Evolutionary conservation across 64 coral and sea anemone species (phyloP).

Genomic region (Dendronephthya gigantea): DNA sequence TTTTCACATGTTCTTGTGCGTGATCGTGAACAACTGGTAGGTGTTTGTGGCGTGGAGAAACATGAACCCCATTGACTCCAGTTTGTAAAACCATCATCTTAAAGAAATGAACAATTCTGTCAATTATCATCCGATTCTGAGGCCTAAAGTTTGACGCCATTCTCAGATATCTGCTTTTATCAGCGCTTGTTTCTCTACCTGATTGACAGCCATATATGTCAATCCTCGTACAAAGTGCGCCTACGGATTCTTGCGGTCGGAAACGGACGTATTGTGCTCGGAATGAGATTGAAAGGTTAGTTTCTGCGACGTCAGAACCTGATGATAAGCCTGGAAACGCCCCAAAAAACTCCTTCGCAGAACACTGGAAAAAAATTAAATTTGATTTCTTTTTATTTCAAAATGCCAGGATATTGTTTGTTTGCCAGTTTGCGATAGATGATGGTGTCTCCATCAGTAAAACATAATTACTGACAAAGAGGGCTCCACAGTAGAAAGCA

Average conservation of each 20-base stretch:
- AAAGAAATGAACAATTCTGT: not conserved
- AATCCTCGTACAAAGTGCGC: not conserved
- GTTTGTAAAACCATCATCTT: not conserved
- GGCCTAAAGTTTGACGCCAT: too few relatives aligned
- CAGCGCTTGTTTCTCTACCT: not conserved
- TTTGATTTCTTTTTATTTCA: not conserved
- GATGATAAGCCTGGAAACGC: not conserved
- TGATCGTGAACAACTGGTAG: not conserved
- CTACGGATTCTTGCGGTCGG: constrained; percentile 15
- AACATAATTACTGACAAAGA: too few relatives aligned
- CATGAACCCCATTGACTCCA: not conserved
- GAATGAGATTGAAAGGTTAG: not conserved
- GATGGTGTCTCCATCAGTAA: too few relatives aligned
- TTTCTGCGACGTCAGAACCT: not conserved
- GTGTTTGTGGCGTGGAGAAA: not conserved
- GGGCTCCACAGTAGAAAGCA: too few relatives aligned
- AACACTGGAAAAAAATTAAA: not conserved
- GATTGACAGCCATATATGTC: not conserved
- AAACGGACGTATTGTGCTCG: constrained; percentile 1
- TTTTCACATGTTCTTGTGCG: not conserved
- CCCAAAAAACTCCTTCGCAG: not conserved
- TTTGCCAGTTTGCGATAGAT: too few relatives aligned
- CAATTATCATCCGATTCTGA: too few relatives aligned
- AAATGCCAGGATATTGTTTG: not conserved
- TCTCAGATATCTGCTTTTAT: too few relatives aligned